A percentile compares a stretch with the other conserved stretches of the same genome.
These are phyloP conservation scores for Plutella xylostella DNA, from an alignment of 2,888 invertebrate genomes.

Conservation along the genomic window DNA sequence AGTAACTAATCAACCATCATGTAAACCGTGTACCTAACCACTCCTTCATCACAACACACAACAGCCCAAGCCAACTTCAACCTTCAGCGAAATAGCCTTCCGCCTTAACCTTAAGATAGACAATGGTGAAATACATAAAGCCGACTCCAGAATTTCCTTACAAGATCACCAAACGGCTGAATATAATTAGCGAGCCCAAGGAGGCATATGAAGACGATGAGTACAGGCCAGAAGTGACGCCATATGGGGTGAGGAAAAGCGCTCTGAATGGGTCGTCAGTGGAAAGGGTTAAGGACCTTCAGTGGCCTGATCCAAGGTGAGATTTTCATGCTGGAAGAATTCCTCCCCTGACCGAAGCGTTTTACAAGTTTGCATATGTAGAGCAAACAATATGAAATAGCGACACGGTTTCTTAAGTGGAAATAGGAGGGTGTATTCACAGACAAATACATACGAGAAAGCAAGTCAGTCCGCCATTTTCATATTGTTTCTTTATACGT, in stretches of 20 bases:
- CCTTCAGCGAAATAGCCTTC: neutral
- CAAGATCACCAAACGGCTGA: slow-evolving; percentile 37
- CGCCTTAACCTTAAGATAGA: neutral
- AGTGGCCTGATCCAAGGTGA: slow-evolving; percentile 50
- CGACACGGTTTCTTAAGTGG: too few species aligned
- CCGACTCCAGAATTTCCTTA: slow-evolving; percentile 38
- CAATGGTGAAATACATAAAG: slow-evolving; percentile 33
- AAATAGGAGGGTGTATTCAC: too few species aligned
- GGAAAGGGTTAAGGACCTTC: slow-evolving; percentile 42
- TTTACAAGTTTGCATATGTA: too few species aligned
- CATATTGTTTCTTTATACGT: too few species aligned
- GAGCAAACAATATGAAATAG: too few species aligned
- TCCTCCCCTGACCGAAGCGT: too few species aligned
- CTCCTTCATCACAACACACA: neutral
- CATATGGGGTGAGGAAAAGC: slow-evolving; percentile 36
- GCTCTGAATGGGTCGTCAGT: slow-evolving; percentile 30
- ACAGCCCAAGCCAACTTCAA: neutral
- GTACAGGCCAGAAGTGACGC: slow-evolving; percentile 36
- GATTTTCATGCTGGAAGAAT: too few species aligned
- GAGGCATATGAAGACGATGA: slow-evolving; percentile 31
- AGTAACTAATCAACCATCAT: neutral
- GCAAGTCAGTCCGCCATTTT: too few species aligned
- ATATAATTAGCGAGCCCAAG: slow-evolving; percentile 37
- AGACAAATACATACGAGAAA: too few species aligned
- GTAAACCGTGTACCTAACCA: neutral